These are phyloP conservation scores for Otis tarda DNA, from an alignment of 2,113 vertebrate species.

Conservation along the genomic window DNA sequence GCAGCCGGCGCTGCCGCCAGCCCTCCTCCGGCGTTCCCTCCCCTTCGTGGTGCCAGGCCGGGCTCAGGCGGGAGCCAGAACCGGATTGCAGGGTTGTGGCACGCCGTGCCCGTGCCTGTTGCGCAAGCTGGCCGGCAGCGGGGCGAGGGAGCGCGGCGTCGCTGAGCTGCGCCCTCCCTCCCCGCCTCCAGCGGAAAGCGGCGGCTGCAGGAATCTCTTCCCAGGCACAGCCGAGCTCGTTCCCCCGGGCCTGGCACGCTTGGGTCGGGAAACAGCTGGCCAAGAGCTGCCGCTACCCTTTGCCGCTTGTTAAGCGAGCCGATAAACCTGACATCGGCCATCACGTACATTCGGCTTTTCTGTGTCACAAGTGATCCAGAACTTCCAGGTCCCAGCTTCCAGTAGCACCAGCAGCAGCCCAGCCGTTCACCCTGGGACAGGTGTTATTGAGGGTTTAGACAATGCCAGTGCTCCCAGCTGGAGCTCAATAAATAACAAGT, in stretches of 20 bases:
- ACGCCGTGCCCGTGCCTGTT: background rate
- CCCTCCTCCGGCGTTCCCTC: background rate
- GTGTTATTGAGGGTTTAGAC: background rate
- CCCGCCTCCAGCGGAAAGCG: background rate
- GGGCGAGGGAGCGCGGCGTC: background rate
- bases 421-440: too few relatives aligned
- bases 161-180: background rate
- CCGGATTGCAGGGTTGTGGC: background rate
- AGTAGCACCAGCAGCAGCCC: background rate
- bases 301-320: accelerated
- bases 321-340: accelerated
- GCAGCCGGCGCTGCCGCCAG: background rate
- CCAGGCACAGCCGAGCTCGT: accelerated
- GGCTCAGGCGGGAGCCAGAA: background rate
- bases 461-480: background rate
- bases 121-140: background rate
- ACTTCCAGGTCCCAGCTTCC: background rate
- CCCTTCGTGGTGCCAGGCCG: background rate
- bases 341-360: accelerated
- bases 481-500: background rate
- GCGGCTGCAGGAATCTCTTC: background rate
- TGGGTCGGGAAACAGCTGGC: background rate
- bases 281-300: background rate
- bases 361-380: accelerated
- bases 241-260: accelerated